Evolutionary conservation across 1,140 invertebrate species (phyloP), one percentile per base, ranked within the genome.

Genomic region (Rhagoletis zephyria): DNA sequence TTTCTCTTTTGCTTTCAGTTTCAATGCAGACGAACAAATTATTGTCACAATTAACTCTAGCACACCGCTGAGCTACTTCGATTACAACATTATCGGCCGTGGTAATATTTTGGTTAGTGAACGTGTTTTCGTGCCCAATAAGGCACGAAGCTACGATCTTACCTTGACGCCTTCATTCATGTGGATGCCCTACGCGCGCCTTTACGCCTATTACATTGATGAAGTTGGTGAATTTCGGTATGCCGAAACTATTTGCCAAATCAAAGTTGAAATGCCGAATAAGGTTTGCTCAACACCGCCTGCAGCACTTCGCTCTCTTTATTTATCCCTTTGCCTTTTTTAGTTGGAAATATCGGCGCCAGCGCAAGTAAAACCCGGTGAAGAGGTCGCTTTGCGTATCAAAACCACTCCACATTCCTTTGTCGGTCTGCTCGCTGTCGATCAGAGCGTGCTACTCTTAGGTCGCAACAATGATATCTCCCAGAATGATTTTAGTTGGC

Each of bases 1-100:
- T 3, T 10, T 4, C 4, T 85, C 0, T 61, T 3, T 61, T 3
- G 7, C 63, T 85, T 63, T 56, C 56, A 85, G 85, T 42, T 85
- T 61, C 14, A 48, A 85, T 5, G n/a, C 42, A 0, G 30, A 48
- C 30, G 59, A 85, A 2, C 10, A 85, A 45, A 63, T 63, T 42
- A 85, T 63, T 16, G 51, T 98, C 16, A 94, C 96, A 87, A 94
- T 99, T 0, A 96, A 97, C 89, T 96, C 97, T 2, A 98, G 97
- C 0, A 95, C 95, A 88, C 95, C 95, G 0, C 93, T 99, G 90
- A 95, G 95, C 86, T 95, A 97, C 89, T 94, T 97, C 30, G 96
- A 95, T 88, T 97, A 97, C 90, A 95, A 97, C 90, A 95, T 99
- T 42, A 94, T 99, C 88, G 97, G 97, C 19, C 95, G 97, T 65